Percentiles rank a stretch among this genome's conserved stretches.
These are phyloP conservation scores for Solea senegalensis DNA, from an alignment of 2,113 vertebrate species.

Conservation along the genomic window DNA sequence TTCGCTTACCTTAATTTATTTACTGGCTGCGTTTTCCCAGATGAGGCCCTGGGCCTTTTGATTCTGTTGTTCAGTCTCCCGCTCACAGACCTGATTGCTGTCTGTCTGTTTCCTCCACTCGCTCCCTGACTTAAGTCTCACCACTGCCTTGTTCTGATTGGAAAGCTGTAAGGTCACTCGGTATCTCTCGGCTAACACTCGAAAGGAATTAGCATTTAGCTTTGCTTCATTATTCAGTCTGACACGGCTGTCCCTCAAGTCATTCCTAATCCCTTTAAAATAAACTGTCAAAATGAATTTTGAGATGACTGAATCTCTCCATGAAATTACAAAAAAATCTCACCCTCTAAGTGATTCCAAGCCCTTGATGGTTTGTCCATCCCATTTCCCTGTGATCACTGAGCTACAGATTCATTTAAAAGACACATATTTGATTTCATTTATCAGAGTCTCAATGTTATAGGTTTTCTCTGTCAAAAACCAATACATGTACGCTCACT, in stretches of 20 bases:
- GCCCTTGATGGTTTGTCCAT: constrained; percentile 14
- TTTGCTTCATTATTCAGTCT: constrained; percentile 46
- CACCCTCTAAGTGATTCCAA: constrained; percentile 5
- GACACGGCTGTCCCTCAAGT: constrained; percentile 37
- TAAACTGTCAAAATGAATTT: constrained; percentile 49
- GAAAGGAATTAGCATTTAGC: constrained; percentile 57
- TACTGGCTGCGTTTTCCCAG: constrained; percentile 42
- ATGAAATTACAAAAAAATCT: constrained; percentile 35
- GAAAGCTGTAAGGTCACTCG: constrained; percentile 45
- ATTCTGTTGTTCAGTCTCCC: constrained; percentile 34
- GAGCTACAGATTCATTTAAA: background rate
- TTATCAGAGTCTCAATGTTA: background rate
- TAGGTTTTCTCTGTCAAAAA: background rate
- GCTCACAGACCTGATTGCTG: constrained; percentile 13
- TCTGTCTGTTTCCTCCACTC: constrained; percentile 12
- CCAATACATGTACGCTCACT: background rate
- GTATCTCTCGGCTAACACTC: constrained; percentile 34
- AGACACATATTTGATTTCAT: background rate
- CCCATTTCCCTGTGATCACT: background rate
- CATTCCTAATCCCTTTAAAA: constrained; percentile 34
- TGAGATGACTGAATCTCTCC: constrained; percentile 24
- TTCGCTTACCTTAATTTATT: constrained; percentile 65
- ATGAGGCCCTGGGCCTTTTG: constrained; percentile 32
- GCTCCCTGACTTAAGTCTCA: constrained; percentile 8
- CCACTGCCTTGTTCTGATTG: constrained; percentile 33